Base-by-base conservation (phyloP, 2,113 vertebrate genomes). In the Psilopsiagon aurifrons region DNA sequence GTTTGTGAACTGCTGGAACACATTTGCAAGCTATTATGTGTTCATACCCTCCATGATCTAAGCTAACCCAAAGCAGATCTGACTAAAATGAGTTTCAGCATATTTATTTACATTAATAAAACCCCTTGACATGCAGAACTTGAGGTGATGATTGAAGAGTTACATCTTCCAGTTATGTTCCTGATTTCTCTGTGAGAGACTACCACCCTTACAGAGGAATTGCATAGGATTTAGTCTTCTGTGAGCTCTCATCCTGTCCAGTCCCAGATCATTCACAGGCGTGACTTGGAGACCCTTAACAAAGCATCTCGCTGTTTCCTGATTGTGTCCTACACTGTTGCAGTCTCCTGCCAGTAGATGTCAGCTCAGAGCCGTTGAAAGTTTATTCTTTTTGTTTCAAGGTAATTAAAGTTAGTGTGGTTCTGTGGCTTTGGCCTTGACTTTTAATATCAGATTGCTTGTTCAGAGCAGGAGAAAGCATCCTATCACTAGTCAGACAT, bases 321-420 rank as follows among this genome's bases (percentile, higher is more conserved):
- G 52, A 16, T 47, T 59, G 14, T 76, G n/a, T n/a, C 29, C 33
- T 44, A 49, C 29, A 9, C 71, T 57, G 81, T 69, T 95, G 52
- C 95, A 79, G 3, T 52, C 51, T 83, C 95, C 64, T 95, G 41
- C 96, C 94, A 96, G 86, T 87, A 97, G 94, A 90, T 97, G 96
- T 95, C 96, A 97, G 49, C 88, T 91, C 60, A 52, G 37, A 89
- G 97, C 96, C 68, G 52, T 14, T 86, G 44, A 77, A 96, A 97
- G 17, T 57, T 74, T 82, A 81, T 88, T 92, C 73, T 79, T 54
- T 51, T 86, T 75, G 27, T 90, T 96, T 87, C 73, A 74, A 59
- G 18, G 14, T 73, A 52, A 55, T 77, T 35, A 8, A 47, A 80
- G 73, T 74, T 35, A 47, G 78, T 49, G 78, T 49, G 60, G 51